Conservation (phyloP, 2,888 invertebrate species). For the Scaptomyza flava region DNA sequence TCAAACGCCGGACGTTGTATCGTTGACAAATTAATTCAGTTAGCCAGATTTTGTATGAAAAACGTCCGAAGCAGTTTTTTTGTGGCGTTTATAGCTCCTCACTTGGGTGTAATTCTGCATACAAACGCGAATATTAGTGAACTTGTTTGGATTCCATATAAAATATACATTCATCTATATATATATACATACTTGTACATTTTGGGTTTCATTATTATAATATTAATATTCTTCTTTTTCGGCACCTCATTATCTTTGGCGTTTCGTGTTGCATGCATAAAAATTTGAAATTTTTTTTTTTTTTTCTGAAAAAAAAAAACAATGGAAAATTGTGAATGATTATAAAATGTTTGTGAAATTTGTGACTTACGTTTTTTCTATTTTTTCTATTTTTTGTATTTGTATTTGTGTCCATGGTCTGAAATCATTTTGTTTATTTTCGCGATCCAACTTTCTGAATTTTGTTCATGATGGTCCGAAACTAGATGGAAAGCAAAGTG, state of each 20-base stretch:
- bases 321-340: too few relatives aligned
- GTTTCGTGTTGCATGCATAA: conserved; percentile 10
- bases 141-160: conserved; percentile 34
- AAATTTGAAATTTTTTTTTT: conserved; percentile 7
- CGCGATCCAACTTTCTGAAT: too few relatives aligned
- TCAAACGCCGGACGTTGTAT: conserved; percentile 38
- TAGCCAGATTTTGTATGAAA: not conserved
- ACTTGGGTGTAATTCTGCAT: conserved; percentile 25
- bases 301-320: too few relatives aligned
- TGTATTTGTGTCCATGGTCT: too few relatives aligned
- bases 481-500: too few relatives aligned
- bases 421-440: too few relatives aligned
- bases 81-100: conserved; percentile 28
- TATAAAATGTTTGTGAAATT: too few relatives aligned
- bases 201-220: too few relatives aligned
- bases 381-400: too few relatives aligned
- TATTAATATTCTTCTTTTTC: conserved; percentile 7
- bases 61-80: conserved; percentile 13
- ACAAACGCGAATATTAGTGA: conserved; percentile 45
- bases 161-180: conserved; percentile 5
- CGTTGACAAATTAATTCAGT: conserved; percentile 3
- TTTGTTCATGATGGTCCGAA: too few relatives aligned
- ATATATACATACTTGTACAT: conserved; percentile 20
- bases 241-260: not conserved
- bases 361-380: too few relatives aligned